Evolutionary conservation across 1,140 invertebrate genomes (phyloP).

Genomic region (Bemisia tabaci): DNA sequence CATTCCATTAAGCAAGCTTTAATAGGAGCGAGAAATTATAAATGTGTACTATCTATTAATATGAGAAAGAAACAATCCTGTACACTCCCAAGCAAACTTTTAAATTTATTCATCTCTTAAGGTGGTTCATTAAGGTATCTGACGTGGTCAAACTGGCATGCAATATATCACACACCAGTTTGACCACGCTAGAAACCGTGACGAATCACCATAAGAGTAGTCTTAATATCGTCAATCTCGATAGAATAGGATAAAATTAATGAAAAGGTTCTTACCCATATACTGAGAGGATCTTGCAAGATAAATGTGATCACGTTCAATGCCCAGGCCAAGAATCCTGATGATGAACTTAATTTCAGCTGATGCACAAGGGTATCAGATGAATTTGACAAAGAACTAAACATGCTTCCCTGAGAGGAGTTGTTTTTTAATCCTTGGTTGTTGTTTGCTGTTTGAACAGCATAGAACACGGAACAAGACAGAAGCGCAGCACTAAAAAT

Average conservation of each 20-base stretch:
- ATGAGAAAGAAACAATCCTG: too few species aligned
- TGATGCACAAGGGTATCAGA: background rate
- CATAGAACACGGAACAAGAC: background rate
- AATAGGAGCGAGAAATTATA: too few species aligned
- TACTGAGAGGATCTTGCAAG: slow-evolving; percentile 65
- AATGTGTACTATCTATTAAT: too few species aligned
- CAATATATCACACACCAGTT: too few species aligned
- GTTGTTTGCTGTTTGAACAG: background rate
- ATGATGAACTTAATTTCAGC: background rate
- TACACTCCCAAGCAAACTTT: too few species aligned
- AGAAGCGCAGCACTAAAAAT: background rate
- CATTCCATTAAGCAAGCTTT: too few species aligned
- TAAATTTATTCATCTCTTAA: too few species aligned
- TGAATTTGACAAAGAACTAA: background rate
- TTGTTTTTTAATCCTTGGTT: background rate
- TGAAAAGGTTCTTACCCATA: slow-evolving; percentile 54
- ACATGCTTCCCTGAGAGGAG: background rate
- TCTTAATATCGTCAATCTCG: too few species aligned
- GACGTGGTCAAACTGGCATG: too few species aligned
- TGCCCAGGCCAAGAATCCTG: slow-evolving; percentile 4
- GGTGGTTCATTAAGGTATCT: too few species aligned
- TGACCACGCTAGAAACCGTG: too few species aligned
- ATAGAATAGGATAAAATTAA: background rate
- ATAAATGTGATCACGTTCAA: slow-evolving; percentile 54
- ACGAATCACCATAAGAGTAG: too few species aligned